Evolutionary conservation across 2,888 invertebrate genomes (phyloP).

Genomic region (Cerastis rubricosa): DNA sequence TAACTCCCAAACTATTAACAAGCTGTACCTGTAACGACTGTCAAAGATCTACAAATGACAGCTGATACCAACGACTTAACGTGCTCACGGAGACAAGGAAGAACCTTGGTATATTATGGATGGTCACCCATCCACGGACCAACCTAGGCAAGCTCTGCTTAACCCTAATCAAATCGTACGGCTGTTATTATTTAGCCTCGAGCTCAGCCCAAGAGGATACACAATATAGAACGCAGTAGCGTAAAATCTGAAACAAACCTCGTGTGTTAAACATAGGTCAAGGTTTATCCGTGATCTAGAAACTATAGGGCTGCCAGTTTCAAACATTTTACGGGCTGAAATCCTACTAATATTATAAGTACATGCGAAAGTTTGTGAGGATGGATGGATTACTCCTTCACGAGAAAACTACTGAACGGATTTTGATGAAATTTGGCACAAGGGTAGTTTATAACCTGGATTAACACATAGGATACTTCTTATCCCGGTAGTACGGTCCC

Average conservation of each 20-base stretch:
- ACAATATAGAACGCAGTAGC: background rate
- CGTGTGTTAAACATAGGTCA: constrained; percentile 21
- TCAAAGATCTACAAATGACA: background rate
- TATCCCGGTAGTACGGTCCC: too few species aligned
- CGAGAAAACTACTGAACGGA: too few species aligned
- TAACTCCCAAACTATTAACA: too few species aligned
- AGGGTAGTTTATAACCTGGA: too few species aligned
- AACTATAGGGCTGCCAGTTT: constrained; percentile 16
- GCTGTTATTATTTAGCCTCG: background rate
- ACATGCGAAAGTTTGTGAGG: too few species aligned
- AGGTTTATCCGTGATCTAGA: constrained; percentile 33
- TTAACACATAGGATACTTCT: too few species aligned
- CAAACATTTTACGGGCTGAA: background rate
- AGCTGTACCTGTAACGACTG: background rate
- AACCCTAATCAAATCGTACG: background rate
- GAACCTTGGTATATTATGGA: background rate
- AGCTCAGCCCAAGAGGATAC: background rate
- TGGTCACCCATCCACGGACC: background rate
- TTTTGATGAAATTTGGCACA: too few species aligned
- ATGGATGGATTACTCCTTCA: too few species aligned
- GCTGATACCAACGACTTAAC: background rate
- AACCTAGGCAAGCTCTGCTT: background rate
- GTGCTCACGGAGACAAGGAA: background rate
- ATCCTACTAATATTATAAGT: too few species aligned
- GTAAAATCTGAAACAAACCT: background rate